phyloP scores from a whole-genome alignment of 1,140 invertebrate genomes.

The Oncopodura yosiiana region DNA sequence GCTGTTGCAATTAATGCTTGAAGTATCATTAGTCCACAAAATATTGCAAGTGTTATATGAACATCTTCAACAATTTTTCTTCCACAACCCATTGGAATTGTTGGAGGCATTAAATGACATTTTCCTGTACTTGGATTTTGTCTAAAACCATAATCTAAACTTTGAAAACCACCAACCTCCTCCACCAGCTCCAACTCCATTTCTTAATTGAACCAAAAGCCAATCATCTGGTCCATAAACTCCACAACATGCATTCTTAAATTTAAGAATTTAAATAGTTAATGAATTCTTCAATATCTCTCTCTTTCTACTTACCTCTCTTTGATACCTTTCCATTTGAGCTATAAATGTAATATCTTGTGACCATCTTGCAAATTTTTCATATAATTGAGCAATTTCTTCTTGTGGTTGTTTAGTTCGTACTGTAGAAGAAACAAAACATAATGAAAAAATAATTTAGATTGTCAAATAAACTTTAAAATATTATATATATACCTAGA shows the following conservation, averaged over 20 bases:
- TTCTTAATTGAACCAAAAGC: conserved; percentile 25
- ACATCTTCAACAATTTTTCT: conserved; percentile 18
- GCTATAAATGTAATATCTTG: conserved; percentile 21
- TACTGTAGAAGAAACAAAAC: conserved; percentile 8
- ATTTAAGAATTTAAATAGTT: not conserved
- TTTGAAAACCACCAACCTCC: conserved; percentile 15
- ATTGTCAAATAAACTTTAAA: not conserved
- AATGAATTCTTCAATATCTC: not conserved
- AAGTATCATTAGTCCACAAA: conserved; percentile 1
- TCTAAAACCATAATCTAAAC: conserved; percentile 16
- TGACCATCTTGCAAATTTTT: conserved; percentile 12
- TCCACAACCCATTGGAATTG: conserved; percentile 27
- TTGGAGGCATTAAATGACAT: conserved; percentile 28
- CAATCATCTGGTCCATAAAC: conserved; percentile 33
- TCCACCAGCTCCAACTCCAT: not conserved
- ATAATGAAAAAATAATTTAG: too few species aligned
- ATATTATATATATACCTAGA: not conserved
- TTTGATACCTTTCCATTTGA: conserved; percentile 22
- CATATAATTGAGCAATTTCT: conserved; percentile 13
- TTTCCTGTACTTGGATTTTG: conserved; percentile 30
- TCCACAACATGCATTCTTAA: conserved; percentile 29
- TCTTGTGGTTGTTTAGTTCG: conserved; percentile 20
- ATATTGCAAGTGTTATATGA: not conserved
- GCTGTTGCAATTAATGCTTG: conserved; percentile 1
- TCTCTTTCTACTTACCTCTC: conserved; percentile 11